Conservation (phyloP, 64 coral and sea anemone species). For the Hydrozoanthus tunicans region DNA sequence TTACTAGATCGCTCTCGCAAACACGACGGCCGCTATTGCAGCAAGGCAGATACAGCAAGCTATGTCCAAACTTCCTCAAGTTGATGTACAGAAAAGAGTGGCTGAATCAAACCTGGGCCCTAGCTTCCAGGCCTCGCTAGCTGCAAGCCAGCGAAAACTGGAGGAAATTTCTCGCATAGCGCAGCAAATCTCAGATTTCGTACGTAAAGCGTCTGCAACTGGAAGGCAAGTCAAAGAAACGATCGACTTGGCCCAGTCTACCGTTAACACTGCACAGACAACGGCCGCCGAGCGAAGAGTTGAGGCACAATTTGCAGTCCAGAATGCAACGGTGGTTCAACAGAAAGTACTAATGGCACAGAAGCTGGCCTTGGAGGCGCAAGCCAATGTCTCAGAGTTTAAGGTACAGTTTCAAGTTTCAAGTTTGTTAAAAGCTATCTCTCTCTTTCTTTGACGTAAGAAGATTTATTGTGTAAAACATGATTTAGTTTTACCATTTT, state of each 20-base stretch:
- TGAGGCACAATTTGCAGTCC: slow-evolving; percentile 57
- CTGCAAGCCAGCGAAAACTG: slow-evolving; percentile 50
- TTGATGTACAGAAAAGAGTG: slow-evolving; percentile 30
- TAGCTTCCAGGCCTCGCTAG: slow-evolving; percentile 64
- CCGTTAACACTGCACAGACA: slow-evolving; percentile 32
- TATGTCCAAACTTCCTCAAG: slow-evolving; percentile 40
- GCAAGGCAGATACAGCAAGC: slow-evolving; percentile 61
- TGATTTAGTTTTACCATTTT: too few relatives aligned
- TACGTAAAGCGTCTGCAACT: background rate
- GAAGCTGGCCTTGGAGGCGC: slow-evolving; percentile 24
- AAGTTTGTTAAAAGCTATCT: background rate
- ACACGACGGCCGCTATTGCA: slow-evolving; percentile 74
- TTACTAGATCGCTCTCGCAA: slow-evolving; percentile 81
- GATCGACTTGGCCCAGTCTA: slow-evolving; percentile 48
- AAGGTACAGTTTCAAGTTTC: slow-evolving; percentile 43
- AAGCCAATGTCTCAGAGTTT: slow-evolving; percentile 53
- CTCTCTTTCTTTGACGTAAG: too few relatives aligned
- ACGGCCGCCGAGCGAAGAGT: slow-evolving; percentile 35
- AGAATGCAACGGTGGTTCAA: slow-evolving; percentile 46
- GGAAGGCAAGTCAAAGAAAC: slow-evolving; percentile 44
- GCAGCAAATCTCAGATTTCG: slow-evolving; percentile 21
- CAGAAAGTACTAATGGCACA: slow-evolving; percentile 25
- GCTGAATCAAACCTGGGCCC: slow-evolving; percentile 62
- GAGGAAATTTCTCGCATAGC: slow-evolving; percentile 61
- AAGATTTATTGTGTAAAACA: too few relatives aligned